A percentile compares a stretch with the other conserved stretches of the same genome.
phyloP scores from a whole-genome alignment of 2,113 vertebrate species.

The Alligator mississippiensis region DNA sequence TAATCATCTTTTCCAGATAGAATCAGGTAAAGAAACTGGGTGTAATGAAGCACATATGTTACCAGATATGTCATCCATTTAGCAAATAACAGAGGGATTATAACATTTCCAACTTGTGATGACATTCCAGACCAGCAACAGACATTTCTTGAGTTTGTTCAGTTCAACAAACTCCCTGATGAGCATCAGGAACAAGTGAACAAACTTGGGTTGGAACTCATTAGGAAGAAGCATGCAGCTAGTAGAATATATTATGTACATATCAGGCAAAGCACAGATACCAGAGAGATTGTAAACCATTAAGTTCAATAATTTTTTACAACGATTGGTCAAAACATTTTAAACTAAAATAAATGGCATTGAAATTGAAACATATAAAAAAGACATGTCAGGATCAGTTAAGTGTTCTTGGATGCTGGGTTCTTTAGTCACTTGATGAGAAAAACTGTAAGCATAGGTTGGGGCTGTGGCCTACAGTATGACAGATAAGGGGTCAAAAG shows the following conservation, averaged over 20 bases:
- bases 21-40: rapidly evolving
- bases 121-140: background rate
- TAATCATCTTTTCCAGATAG: background rate
- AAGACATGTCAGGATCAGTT: too few relatives aligned
- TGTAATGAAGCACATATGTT: rapidly evolving
- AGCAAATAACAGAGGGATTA: too few relatives aligned
- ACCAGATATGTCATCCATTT: background rate
- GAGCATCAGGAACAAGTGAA: background rate
- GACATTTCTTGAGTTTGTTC: background rate
- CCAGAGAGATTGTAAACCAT: background rate
- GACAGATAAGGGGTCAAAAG: too few relatives aligned
- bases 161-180: background rate
- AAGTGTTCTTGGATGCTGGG: too few relatives aligned
- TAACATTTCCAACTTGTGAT: background rate
- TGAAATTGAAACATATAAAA: background rate
- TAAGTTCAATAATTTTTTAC: background rate
- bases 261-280: background rate
- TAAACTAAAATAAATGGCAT: background rate
- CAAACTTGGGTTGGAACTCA: background rate
- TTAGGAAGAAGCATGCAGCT: background rate
- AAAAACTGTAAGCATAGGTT: background rate
- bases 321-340: background rate
- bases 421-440: background rate
- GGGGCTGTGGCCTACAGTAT: too few relatives aligned
- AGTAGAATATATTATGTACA: background rate